Percentiles rank a stretch among this genome's conserved stretches.
Evolutionary conservation across 2,113 vertebrate genomes (phyloP).

Genomic region (Sialia sialis): DNA sequence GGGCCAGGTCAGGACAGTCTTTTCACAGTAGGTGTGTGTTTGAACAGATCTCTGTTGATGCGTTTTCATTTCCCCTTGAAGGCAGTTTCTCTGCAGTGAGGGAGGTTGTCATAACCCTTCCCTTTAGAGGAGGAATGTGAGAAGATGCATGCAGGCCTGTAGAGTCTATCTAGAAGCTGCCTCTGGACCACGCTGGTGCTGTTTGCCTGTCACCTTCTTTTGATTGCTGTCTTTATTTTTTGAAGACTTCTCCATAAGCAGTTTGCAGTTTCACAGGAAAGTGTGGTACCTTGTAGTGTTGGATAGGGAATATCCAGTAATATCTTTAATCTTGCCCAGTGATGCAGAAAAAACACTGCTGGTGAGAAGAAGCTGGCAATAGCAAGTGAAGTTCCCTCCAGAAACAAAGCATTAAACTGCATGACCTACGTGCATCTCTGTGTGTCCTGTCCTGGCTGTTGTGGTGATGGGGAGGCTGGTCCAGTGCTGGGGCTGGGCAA

Average conservation of each 20-base stretch:
- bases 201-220: neutral
- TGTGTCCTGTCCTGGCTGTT: neutral
- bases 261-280: neutral
- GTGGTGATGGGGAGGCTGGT: neutral
- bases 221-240: neutral
- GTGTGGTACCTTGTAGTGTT: neutral
- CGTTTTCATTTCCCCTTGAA: conserved; percentile 1
- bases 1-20: neutral
- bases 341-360: neutral
- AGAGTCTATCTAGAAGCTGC: neutral
- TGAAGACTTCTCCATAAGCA: accelerated
- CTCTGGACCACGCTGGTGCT: neutral
- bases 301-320: neutral
- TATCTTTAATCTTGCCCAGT: neutral
- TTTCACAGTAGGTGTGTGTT: neutral
- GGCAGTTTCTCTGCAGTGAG: neutral
- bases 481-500: neutral
- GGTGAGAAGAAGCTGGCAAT: neutral
- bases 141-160: neutral
- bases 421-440: accelerated
- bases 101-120: neutral
- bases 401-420: neutral
- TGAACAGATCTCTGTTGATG: neutral
- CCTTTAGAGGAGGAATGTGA: neutral
- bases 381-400: neutral